Evolutionary conservation across 2,888 invertebrate species (phyloP).

Genomic region (Drosophila borborema): DNA sequence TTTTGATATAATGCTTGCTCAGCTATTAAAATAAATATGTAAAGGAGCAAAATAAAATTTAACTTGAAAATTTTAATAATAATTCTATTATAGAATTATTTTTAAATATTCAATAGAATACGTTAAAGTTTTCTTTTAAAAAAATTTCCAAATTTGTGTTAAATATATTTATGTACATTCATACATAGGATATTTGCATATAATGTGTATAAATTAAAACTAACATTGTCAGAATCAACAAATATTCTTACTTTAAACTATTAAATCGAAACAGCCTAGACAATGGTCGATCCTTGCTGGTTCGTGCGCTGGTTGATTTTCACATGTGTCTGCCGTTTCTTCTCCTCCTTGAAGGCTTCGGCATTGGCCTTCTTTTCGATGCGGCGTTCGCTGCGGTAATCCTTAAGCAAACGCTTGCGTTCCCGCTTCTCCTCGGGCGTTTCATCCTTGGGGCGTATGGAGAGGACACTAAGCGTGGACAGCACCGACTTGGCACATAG

Average conservation of each 20-base stretch:
- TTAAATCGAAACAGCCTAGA: slow-evolving; percentile 50
- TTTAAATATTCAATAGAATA: neutral
- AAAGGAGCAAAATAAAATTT: neutral
- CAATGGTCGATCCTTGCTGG: slow-evolving; percentile 89
- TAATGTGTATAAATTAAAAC: slow-evolving; percentile 26
- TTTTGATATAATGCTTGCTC: neutral
- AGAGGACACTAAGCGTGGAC: slow-evolving; percentile 89
- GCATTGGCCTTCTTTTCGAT: slow-evolving; percentile 93
- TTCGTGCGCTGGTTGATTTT: slow-evolving; percentile 91
- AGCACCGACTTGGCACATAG: slow-evolving; percentile 88
- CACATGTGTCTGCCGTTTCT: slow-evolving; percentile 92
- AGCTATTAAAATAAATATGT: neutral
- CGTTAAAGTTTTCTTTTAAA: neutral
- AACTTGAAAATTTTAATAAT: neutral
- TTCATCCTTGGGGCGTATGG: slow-evolving; percentile 91
- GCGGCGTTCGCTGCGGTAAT: slow-evolving; percentile 91
- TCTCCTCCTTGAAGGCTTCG: slow-evolving; percentile 93
- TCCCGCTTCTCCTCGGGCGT: slow-evolving; percentile 90
- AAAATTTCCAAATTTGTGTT: slow-evolving; percentile 7
- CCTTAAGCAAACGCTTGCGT: slow-evolving; percentile 91
- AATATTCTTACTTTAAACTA: slow-evolving; percentile 37
- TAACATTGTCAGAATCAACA: slow-evolving; percentile 16
- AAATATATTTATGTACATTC: slow-evolving; percentile 27
- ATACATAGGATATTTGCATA: slow-evolving; percentile 16
- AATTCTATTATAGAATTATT: neutral